Percentiles rank a stretch among this genome's conserved stretches.
Evolutionary conservation across 2,888 invertebrate species (phyloP).

Genomic region (Zele albiditarsus): DNA sequence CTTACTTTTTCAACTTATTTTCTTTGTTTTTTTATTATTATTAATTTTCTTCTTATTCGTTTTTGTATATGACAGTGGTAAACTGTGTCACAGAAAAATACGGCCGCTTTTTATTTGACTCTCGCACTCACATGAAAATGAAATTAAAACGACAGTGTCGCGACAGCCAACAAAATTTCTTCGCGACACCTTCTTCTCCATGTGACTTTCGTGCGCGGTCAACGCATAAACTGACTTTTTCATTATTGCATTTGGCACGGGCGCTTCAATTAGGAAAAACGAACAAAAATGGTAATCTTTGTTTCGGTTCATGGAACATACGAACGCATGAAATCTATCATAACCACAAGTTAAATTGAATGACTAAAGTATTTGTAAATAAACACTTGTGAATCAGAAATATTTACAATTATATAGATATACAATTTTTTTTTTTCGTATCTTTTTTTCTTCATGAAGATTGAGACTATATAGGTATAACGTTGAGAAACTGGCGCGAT

Average conservation of each 20-base stretch:
- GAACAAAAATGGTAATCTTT: not conserved
- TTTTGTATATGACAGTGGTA: not conserved
- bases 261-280: not conserved
- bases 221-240: not conserved
- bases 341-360: not conserved
- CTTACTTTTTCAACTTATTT: no score
- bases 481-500: slow-evolving; percentile 8
- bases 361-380: not conserved
- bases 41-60: slow-evolving; percentile 10
- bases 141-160: not conserved
- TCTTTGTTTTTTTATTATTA: slow-evolving; percentile 23
- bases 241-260: slow-evolving; percentile 14
- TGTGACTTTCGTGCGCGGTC: not conserved
- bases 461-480: not conserved
- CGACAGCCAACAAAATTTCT: not conserved
- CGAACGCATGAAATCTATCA: not conserved
- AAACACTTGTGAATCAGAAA: not conserved
- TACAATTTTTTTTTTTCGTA: not conserved
- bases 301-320: not conserved
- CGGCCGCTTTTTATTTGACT: not conserved
- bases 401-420: not conserved
- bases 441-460: not conserved
- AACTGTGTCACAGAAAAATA: not conserved
- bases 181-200: not conserved
- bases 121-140: not conserved